phyloP scores from a whole-genome alignment of 2,113 vertebrate species.

The Epinephelus fuscoguttatus region DNA sequence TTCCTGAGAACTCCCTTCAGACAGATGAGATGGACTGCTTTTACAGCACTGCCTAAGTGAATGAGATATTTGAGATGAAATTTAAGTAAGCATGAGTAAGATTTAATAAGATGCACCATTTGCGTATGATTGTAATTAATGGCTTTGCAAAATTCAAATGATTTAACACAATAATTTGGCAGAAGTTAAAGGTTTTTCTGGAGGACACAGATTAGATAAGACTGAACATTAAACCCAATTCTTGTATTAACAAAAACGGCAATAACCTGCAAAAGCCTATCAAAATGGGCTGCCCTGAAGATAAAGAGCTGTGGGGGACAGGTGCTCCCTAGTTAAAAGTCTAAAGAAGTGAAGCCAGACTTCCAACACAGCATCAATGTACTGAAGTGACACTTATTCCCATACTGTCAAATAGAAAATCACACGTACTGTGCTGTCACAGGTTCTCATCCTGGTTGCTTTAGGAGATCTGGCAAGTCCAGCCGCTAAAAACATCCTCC shows the following conservation, averaged over 20 bases:
- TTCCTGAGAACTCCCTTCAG: background rate
- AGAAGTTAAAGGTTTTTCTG: background rate
- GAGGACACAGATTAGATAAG: background rate
- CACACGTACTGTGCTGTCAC: background rate
- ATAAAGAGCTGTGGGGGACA: background rate
- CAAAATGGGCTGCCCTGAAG: background rate
- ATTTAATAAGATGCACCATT: background rate
- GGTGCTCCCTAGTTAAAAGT: too few species aligned
- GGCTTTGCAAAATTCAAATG: background rate
- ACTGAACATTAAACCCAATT: background rate
- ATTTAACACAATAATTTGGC: background rate
- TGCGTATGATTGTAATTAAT: background rate
- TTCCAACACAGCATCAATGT: background rate
- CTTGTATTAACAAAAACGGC: too few species aligned
- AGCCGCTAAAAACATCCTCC: background rate
- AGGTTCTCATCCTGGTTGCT: background rate
- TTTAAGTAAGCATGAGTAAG: background rate
- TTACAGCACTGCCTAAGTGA: background rate
- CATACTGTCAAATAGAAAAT: background rate
- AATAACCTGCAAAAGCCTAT: background rate
- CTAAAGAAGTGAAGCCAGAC: background rate
- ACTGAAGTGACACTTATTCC: background rate
- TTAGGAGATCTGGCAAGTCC: too few species aligned
- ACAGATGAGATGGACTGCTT: background rate
- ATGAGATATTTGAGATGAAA: background rate